These are phyloP conservation scores for Morpho achilles DNA, from an alignment of 2,888 invertebrate species.

Conservation along the genomic window DNA sequence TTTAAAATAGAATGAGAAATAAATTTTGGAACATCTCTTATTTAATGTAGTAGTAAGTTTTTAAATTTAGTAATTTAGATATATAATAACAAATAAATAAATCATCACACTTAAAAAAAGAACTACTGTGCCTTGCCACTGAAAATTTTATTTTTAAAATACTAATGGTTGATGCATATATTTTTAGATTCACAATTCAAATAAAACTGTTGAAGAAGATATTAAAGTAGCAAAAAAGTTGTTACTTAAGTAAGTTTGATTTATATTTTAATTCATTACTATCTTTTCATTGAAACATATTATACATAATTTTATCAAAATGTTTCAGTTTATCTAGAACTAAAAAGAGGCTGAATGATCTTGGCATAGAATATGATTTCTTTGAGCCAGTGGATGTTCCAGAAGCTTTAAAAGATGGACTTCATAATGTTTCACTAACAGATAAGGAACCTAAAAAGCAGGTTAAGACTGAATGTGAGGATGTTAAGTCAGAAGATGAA, in stretches of 20 bases:
- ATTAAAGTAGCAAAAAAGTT: constrained; percentile 55
- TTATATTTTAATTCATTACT: constrained; percentile 5
- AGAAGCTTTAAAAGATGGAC: constrained; percentile 38
- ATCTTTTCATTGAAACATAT: not conserved
- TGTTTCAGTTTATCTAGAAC: constrained; percentile 63
- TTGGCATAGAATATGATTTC: constrained; percentile 76
- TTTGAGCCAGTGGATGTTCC: constrained; percentile 74
- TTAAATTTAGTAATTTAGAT: too few relatives aligned
- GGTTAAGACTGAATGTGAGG: constrained; percentile 23
- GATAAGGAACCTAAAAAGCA: constrained; percentile 27
- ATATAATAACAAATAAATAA: too few relatives aligned
- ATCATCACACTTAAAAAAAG: too few relatives aligned
- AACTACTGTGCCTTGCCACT: too few relatives aligned
- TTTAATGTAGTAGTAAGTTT: too few relatives aligned
- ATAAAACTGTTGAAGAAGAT: constrained; percentile 55
- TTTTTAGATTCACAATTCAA: constrained; percentile 56
- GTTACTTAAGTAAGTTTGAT: constrained; percentile 49
- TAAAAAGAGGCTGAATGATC: constrained; percentile 60
- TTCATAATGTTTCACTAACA: constrained; percentile 23
- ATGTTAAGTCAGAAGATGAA: constrained; percentile 26
- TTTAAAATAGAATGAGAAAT: too few relatives aligned
- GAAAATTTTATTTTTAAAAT: too few relatives aligned
- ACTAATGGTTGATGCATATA: not conserved
- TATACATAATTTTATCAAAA: constrained; percentile 2
- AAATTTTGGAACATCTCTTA: too few relatives aligned